These are phyloP conservation scores for Caradrina kadenii DNA, from an alignment of 2,888 invertebrate species.

Conservation along the genomic window DNA sequence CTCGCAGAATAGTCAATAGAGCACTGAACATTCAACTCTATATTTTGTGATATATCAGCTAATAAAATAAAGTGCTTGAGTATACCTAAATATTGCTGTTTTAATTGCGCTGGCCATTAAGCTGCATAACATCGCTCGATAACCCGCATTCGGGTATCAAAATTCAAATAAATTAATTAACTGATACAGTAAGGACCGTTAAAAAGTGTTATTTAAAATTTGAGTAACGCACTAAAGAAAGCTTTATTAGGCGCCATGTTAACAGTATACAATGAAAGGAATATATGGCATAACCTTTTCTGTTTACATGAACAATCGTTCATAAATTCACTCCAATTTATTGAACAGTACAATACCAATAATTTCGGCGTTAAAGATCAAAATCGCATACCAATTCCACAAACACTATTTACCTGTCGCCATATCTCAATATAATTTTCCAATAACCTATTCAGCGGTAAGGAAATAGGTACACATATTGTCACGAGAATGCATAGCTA, in stretches of 20 bases:
- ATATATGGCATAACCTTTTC: constrained; percentile 9
- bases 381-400: constrained; percentile 58
- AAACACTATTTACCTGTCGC: constrained; percentile 65
- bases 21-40: no score
- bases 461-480: constrained; percentile 55
- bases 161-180: no score
- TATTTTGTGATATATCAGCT: no score
- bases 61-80: no score
- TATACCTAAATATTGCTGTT: no score
- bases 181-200: no score
- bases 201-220: background rate
- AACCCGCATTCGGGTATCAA: no score
- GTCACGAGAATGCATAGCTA: constrained; percentile 52
- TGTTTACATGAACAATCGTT: constrained; percentile 1
- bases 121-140: no score
- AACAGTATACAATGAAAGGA: background rate
- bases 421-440: constrained; percentile 67
- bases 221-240: background rate
- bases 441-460: constrained; percentile 66
- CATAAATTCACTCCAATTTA: constrained; percentile 42
- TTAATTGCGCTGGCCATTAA: no score
- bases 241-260: background rate
- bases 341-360: constrained; percentile 43
- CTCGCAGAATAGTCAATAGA: no score
- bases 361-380: constrained; percentile 59